These are phyloP conservation scores for Atta texana DNA, from an alignment of 1,140 invertebrate species.

Conservation along the genomic window DNA sequence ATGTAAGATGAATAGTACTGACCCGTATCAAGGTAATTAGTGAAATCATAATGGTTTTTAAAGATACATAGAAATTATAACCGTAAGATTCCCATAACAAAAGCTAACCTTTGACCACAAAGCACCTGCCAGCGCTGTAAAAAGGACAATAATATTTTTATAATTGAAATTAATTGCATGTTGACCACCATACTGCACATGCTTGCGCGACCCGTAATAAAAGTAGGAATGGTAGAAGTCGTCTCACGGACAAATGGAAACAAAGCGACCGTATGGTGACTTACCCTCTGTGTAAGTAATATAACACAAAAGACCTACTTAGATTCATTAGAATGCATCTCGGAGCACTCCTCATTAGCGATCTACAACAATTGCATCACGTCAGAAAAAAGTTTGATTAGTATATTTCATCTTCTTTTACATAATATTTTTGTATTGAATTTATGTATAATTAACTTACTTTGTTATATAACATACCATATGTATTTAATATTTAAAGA, in stretches of 20 bases:
- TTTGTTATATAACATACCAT: neutral
- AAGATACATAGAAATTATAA: slow-evolving; percentile 42
- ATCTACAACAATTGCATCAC: neutral
- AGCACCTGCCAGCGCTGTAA: slow-evolving; percentile 83
- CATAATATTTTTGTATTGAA: neutral
- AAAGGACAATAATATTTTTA: slow-evolving; percentile 86
- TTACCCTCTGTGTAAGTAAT: slow-evolving; percentile 47
- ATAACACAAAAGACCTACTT: slow-evolving; percentile 47
- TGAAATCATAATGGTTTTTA: slow-evolving; percentile 16
- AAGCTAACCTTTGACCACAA: slow-evolving; percentile 83
- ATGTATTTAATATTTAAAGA: slow-evolving; percentile 8
- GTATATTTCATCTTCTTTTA: neutral
- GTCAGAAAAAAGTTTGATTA: neutral
- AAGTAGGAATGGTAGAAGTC: slow-evolving; percentile 48
- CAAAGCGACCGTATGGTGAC: slow-evolving; percentile 53
- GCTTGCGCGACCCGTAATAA: slow-evolving; percentile 64
- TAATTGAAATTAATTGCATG: slow-evolving; percentile 86
- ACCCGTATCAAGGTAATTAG: slow-evolving; percentile 35
- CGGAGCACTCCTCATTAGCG: slow-evolving; percentile 25
- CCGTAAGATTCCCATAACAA: slow-evolving; percentile 61
- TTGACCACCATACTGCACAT: slow-evolving; percentile 64
- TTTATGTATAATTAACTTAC: neutral
- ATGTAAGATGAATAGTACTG: neutral
- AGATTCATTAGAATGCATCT: slow-evolving; percentile 61
- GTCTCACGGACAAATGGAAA: slow-evolving; percentile 34